Percentiles rank a stretch among this genome's conserved stretches.
Conservation (phyloP, 2,888 invertebrate genomes). For the Meandrusa payeni region DNA sequence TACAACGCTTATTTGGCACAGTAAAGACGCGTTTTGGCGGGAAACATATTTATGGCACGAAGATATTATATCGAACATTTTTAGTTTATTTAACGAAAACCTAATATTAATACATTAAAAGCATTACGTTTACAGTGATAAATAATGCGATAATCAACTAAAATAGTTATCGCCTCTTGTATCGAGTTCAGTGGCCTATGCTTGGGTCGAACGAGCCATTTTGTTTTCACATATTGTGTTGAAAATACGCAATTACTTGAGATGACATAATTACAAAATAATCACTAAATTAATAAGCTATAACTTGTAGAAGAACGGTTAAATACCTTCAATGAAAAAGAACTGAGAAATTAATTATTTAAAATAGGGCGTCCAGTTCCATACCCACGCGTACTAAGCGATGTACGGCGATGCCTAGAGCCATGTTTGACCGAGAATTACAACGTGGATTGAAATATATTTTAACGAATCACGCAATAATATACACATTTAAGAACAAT, state of each 20-base stretch:
- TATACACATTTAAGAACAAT: constrained; percentile 52
- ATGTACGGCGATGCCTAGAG: constrained; percentile 75
- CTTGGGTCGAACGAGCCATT: constrained; percentile 79
- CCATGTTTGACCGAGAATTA: constrained; percentile 80
- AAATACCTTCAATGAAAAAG: constrained; percentile 67
- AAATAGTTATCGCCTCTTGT: constrained; percentile 69
- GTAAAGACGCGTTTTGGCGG: constrained; percentile 78
- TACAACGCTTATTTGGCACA: constrained; percentile 47
- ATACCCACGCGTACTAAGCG: constrained; percentile 77
- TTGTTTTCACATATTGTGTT: constrained; percentile 78
- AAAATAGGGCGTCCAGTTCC: constrained; percentile 71
- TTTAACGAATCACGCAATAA: constrained; percentile 51
- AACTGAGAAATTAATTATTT: constrained; percentile 77
- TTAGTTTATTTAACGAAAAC: constrained; percentile 7
- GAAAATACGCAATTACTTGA: constrained; percentile 76
- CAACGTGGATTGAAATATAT: constrained; percentile 74
- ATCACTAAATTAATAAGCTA: constrained; percentile 63
- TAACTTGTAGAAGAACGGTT: constrained; percentile 76
- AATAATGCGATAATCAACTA: constrained; percentile 38
- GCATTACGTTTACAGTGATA: constrained; percentile 31
- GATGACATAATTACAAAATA: constrained; percentile 70
- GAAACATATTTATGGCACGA: constrained; percentile 56
- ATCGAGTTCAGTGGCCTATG: constrained; percentile 78
- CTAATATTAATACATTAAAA: constrained; percentile 23
- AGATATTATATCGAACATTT: constrained; percentile 18